Evolutionary conservation across 2,113 vertebrate genomes (phyloP).

Genomic region (Sitta europaea): DNA sequence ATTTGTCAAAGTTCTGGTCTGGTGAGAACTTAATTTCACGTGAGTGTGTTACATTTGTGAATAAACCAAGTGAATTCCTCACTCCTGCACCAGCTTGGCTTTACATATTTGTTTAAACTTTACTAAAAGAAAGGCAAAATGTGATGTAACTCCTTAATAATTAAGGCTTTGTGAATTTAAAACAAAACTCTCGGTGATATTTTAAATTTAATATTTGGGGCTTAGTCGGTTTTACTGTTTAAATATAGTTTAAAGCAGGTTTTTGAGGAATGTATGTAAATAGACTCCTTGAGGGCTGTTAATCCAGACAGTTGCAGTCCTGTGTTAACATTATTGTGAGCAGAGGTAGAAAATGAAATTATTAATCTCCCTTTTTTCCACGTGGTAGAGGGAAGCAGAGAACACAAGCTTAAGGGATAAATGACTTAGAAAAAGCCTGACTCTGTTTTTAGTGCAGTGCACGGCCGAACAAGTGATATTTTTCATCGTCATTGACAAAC

Average conservation of each 20-base stretch:
- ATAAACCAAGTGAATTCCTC: background rate
- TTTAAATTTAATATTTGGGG: slow-evolving; percentile 9
- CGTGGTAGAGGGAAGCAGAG: background rate
- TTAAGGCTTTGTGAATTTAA: background rate
- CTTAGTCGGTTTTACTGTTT: background rate
- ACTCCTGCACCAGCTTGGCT: background rate
- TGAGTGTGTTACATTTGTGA: background rate
- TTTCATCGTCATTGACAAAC: background rate
- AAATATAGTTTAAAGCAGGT: background rate
- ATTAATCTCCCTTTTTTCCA: background rate
- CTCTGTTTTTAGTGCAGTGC: background rate
- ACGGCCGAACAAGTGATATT: background rate
- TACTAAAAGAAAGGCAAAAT: background rate
- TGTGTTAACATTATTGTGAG: background rate
- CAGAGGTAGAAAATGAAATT: background rate
- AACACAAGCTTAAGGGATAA: background rate
- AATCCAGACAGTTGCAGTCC: background rate
- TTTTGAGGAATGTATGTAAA: background rate
- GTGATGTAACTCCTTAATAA: background rate
- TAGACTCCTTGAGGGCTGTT: background rate
- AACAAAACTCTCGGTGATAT: background rate
- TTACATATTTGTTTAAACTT: background rate
- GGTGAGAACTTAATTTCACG: background rate
- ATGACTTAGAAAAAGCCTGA: background rate
- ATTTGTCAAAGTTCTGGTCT: slow-evolving; percentile 13